Conservation (phyloP, 2,797 vertebrate genomes). For the Helostoma temminkii region DNA sequence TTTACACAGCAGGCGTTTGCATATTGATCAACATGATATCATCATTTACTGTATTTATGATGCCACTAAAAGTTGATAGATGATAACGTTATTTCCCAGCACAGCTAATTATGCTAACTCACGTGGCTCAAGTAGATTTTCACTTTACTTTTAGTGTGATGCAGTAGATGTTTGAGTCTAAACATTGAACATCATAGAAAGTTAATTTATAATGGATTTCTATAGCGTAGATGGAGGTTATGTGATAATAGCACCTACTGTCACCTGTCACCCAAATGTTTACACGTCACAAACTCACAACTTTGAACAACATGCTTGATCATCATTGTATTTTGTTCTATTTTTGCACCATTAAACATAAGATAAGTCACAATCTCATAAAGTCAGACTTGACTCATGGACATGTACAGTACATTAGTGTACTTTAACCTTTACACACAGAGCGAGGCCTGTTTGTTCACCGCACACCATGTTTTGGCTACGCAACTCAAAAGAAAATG, state of each 20-base stretch:
- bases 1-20: no score
- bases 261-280: neutral
- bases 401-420: neutral
- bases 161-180: no score
- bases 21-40: no score
- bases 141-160: no score
- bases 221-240: neutral
- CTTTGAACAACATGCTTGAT: neutral
- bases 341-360: neutral
- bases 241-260: neutral
- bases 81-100: no score
- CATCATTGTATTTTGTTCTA: neutral
- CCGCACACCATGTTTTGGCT: conserved; percentile 1
- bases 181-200: no score
- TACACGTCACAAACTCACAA: neutral
- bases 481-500: neutral
- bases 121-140: no score
- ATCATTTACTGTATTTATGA: no score
- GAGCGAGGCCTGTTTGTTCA: neutral
- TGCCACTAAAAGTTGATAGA: no score
- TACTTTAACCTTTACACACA: conserved; percentile 23
- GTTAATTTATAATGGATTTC: neutral
- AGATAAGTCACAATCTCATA: neutral
- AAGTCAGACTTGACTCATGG: neutral
- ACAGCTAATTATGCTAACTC: no score